Evolutionary conservation across 2,888 invertebrate species (phyloP), one percentile per base, ranked within the genome.

Genomic region (Trissoscelio sp.): DNA sequence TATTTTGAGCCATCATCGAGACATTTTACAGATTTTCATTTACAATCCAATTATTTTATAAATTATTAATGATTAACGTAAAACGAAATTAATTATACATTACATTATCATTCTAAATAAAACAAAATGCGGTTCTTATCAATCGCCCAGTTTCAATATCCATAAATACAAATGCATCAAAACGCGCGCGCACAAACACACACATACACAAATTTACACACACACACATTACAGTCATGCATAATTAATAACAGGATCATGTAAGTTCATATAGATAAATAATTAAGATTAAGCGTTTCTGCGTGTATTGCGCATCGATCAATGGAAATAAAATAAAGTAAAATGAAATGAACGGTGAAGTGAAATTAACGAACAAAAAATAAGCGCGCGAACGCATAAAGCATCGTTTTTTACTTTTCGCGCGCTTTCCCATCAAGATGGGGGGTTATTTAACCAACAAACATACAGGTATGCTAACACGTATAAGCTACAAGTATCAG

Each of bases 401-500:
- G 18, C 20, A 57, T 57, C 2, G 7, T 6, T 46, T 58, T 70
- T 12, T 58, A 14, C 37, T 46, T 28, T 39, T 22, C 24, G 24
- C 53, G 34, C 37, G 7, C 22, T 62, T 64, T 44, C 69, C 34
- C 57, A 75, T 75, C 75, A 75, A 73, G 75, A 74, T 69, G 64
- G 58, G 58, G 39, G 18, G 67, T 75, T 82, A 72, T 82, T 82
- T 82, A 66, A 60, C 67, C 77, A 73, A 79, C 82, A 73, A 79
- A 77, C 79, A 58, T 79, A 79, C 70, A 79, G 82, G 82, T 82
- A 82, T 73, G 82, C 79, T 77, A 79, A 82, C 82, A 73, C 69
- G 82, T 64, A 79, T 82, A 73, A 79, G 79, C 79, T 75, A 74
- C 74, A 83, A 81, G 79, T 82, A 86, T 81, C 84, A 79, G 79